Percentiles rank a stretch among this genome's conserved stretches.
These are phyloP conservation scores for Tipula confusa DNA, from an alignment of 2,888 invertebrate genomes.

Conservation along the genomic window DNA sequence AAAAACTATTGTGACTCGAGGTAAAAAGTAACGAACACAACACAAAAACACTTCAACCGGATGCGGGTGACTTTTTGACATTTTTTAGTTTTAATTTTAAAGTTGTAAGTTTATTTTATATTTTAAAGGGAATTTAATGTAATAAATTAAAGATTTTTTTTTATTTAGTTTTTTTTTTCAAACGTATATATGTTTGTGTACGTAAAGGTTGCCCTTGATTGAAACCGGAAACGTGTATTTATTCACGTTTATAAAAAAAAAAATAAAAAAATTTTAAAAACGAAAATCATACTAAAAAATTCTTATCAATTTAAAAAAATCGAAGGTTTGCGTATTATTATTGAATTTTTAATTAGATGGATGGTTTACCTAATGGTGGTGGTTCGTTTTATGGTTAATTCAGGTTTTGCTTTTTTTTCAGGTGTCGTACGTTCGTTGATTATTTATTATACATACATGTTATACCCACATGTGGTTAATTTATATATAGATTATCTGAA, in stretches of 20 bases:
- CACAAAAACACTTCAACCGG: constrained; percentile 5
- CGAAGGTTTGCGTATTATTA: constrained; percentile 20
- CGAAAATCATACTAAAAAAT: background rate
- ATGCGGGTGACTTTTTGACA: constrained; percentile 25
- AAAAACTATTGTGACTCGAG: background rate
- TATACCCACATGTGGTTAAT: background rate
- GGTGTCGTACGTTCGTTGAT: background rate
- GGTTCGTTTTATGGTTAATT: background rate
- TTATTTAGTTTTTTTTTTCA: background rate
- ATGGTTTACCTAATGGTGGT: background rate
- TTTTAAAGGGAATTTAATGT: constrained; percentile 20
- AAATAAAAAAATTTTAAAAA: background rate
- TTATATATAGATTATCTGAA: background rate
- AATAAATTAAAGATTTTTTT: background rate
- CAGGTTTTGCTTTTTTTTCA: constrained; percentile 10
- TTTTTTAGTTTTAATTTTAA: constrained; percentile 20
- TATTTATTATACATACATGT: background rate
- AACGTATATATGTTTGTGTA: background rate
- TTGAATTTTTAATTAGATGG: constrained; percentile 12
- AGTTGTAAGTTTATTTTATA: background rate
- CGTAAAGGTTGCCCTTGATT: constrained; percentile 20
- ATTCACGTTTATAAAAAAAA: background rate
- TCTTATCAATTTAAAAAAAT: constrained; percentile 5
- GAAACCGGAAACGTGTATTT: constrained; percentile 12
- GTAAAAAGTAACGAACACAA: background rate